Base-by-base conservation (phyloP, 2,113 vertebrate genomes). In the Ranitomeya imitator region DNA sequence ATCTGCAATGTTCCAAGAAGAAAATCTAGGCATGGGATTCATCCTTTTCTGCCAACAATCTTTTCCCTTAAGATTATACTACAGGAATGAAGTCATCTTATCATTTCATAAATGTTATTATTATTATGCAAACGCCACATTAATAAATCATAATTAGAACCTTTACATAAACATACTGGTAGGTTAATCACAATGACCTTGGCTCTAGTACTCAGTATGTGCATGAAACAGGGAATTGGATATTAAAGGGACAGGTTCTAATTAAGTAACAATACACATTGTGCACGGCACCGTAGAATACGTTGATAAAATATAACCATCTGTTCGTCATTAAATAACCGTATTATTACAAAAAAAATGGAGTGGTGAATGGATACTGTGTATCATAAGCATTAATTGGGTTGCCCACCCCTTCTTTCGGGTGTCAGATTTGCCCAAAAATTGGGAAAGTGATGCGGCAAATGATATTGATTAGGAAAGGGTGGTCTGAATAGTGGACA, bases 1-100 rank as follows among this genome's bases (percentile, higher is more conserved):
- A 76, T 76, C 71, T 76, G 73, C 9, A 76, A 76, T 52, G 73
- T 76, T 76, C 73, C 73, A 76, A 76, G 18, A 45, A 76, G 73
- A 45, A 76, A 76, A 51, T 76, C 73, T 76, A 76, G 73, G 73
- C 73, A 76, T 52, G 73, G 73, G 73, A 51, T 11, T 76, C 73
- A 52, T 19, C 7, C 18, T 76, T 52, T 76, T 52, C 37, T 76
- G 73, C 73, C 73, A 76, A 76, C 73, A 76, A 52, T 76, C 15
- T 51, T 76, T 51, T 74, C 71, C 71, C 71, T 74, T 16, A 45
- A 74, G 31, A 45, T 45, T 19, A 0, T 11, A 12, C 16, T 52
- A 52, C 18, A 52, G 45, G 37, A 52, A 76, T 52, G 18, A 76
- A 76, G 52, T 52, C 1, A 52, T 76, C 19, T 52, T 45, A 52